Evolutionary conservation across 2,888 invertebrate species (phyloP), one percentile per base, ranked within the genome.

Genomic region (Xestobium rufovillosum): DNA sequence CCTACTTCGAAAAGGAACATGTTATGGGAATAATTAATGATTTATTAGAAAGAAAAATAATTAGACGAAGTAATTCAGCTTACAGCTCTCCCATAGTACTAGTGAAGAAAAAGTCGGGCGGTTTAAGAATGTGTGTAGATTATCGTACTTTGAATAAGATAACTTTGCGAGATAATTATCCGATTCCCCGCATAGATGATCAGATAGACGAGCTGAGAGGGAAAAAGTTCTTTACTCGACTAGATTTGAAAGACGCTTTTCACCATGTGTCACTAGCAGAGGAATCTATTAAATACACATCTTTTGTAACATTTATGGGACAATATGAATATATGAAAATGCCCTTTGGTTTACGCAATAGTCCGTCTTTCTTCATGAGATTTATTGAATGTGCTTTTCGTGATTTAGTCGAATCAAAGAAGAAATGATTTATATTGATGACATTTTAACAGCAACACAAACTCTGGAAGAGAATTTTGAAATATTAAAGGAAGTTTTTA

Each of bases 221-320:
- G 11, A 49, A 56, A 39, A 44, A 31, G 14, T 51, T 43, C 39
- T 57, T 49, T 42, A 49, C 50, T 3, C 46, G 28, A 6, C 35
- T 59, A 11, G 56, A 59, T 42, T 39, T 59, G 9, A 49, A 47
- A 31, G 49, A 48, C 41, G 56, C 47, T 1, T 59, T 55, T 29
- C 43, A 55, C 31, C 56, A 57, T 26, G 44, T 58, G 9, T 26
- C 27, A 10, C 23, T 59, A 14, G 41, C 47, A 1, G 38, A 26
- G 10, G 36, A 44, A 4, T 47, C 46, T 4, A 35, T 43, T 8
- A 40, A 41, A 26, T 48, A 38, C 31, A 48, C 48, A 2, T 34
- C 41, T 9, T 52, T 51, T 37, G 45, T 51, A 2, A 51, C 51
- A n/a, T 47, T 45, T 8, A 11, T 40, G 11, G 53, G 53, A 3